Evolutionary conservation across 2,113 vertebrate species (phyloP).

Genomic region (Accipiter cooperii): DNA sequence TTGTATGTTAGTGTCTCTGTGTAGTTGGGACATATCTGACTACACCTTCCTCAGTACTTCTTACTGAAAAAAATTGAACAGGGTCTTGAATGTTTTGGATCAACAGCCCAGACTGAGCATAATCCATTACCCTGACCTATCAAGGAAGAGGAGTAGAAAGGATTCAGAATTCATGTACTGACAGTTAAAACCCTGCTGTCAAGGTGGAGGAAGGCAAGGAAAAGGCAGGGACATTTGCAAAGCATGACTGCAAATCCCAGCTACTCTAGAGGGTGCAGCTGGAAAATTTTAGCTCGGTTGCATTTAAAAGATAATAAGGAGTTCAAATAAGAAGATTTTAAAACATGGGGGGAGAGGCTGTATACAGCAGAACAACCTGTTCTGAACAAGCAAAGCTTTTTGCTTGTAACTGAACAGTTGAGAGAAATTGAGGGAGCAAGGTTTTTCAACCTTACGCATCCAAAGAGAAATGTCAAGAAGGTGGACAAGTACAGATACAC

Average conservation of each 20-base stretch:
- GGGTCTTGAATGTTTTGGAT: background rate
- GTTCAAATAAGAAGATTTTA: background rate
- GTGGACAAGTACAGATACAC: background rate
- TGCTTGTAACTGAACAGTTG: background rate
- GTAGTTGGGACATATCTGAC: background rate
- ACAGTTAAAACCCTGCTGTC: background rate
- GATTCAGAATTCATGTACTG: background rate
- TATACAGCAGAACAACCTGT: background rate
- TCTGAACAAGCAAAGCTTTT: background rate
- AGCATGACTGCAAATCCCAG: background rate
- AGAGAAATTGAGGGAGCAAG: background rate
- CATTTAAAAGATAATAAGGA: background rate
- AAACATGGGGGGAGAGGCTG: background rate
- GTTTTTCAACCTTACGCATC: accelerated
- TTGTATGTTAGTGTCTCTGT: background rate
- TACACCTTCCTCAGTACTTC: background rate
- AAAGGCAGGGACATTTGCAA: background rate
- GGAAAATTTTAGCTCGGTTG: background rate
- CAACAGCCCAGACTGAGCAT: background rate
- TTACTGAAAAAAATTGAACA: background rate
- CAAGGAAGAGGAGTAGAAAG: background rate
- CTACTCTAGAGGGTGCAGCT: background rate
- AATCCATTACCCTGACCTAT: background rate
- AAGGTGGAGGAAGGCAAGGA: background rate
- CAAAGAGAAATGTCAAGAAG: background rate